These are phyloP conservation scores for Gymnogyps californianus DNA, from an alignment of 2,113 vertebrate genomes.

Conservation along the genomic window DNA sequence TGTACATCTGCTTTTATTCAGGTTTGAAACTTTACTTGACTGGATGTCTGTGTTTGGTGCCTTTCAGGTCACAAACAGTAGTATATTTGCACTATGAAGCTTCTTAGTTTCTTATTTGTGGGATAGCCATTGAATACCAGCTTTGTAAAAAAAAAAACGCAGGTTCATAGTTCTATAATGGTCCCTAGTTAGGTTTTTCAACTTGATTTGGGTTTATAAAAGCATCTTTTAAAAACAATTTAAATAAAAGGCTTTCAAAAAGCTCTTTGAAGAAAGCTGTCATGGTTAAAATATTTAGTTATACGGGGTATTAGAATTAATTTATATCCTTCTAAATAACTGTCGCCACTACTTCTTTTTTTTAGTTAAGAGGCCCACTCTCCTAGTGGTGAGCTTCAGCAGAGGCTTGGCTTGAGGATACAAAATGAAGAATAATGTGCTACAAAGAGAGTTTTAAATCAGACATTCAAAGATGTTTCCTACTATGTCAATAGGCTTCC, in stretches of 20 bases:
- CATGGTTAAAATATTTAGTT: neutral
- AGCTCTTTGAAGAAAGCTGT: neutral
- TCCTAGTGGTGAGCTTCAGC: neutral
- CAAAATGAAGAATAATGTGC: neutral
- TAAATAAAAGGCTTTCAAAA: neutral
- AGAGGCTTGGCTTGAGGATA: neutral
- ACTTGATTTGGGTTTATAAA: neutral
- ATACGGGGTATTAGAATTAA: neutral
- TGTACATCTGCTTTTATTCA: conserved; percentile 86
- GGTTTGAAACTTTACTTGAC: conserved; percentile 73
- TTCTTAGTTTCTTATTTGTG: neutral
- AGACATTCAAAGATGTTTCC: neutral
- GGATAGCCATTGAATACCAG: neutral
- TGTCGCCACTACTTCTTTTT: neutral
- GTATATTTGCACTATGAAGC: neutral
- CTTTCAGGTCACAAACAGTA: neutral
- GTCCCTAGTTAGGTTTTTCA: neutral
- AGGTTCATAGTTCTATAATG: neutral
- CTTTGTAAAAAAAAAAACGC: neutral
- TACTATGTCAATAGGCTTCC: neutral
- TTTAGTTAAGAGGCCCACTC: neutral
- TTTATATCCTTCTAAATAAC: neutral
- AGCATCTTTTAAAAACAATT: neutral
- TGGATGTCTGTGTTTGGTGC: conserved; percentile 18
- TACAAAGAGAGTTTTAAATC: neutral